Conservation (phyloP, 1,140 invertebrate genomes). For the Matsumurasca onukii region DNA sequence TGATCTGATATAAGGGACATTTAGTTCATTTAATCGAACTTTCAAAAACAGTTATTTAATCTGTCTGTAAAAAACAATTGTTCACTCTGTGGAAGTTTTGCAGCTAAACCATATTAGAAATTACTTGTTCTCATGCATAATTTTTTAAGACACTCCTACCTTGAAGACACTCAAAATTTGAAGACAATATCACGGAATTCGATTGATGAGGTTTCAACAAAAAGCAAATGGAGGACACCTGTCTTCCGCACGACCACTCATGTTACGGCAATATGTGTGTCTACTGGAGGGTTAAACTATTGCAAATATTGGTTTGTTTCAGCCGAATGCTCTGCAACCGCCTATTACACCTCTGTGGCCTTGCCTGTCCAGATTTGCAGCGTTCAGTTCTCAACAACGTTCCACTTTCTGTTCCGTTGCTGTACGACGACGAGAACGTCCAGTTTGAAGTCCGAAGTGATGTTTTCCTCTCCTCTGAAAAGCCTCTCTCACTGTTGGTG, state of each 20-base stretch:
- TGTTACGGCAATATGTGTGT: too few relatives aligned
- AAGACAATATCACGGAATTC: not conserved
- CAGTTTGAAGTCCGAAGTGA: slow-evolving; percentile 64
- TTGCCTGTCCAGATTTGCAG: slow-evolving; percentile 51
- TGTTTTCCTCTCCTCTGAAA: slow-evolving; percentile 62
- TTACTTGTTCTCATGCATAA: not conserved
- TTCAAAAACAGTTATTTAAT: too few relatives aligned
- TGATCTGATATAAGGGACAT: too few relatives aligned
- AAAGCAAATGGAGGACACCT: too few relatives aligned
- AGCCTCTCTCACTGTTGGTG: slow-evolving; percentile 58
- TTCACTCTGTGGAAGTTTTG: too few relatives aligned
- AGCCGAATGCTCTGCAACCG: slow-evolving; percentile 69
- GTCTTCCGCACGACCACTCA: too few relatives aligned
- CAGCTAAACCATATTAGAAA: too few relatives aligned
- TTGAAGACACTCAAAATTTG: not conserved
- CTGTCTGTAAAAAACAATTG: too few relatives aligned
- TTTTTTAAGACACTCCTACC: not conserved
- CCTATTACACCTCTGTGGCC: slow-evolving; percentile 66
- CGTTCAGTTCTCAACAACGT: slow-evolving; percentile 29
- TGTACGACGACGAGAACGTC: slow-evolving; percentile 44
- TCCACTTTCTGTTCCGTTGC: slow-evolving; percentile 35
- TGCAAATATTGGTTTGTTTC: slow-evolving; percentile 46
- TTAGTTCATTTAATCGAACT: too few relatives aligned
- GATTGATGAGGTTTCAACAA: not conserved
- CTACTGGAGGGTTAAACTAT: not conserved